These are phyloP conservation scores for Pectinophora gossypiella DNA, from an alignment of 1,140 invertebrate genomes.

Conservation along the genomic window DNA sequence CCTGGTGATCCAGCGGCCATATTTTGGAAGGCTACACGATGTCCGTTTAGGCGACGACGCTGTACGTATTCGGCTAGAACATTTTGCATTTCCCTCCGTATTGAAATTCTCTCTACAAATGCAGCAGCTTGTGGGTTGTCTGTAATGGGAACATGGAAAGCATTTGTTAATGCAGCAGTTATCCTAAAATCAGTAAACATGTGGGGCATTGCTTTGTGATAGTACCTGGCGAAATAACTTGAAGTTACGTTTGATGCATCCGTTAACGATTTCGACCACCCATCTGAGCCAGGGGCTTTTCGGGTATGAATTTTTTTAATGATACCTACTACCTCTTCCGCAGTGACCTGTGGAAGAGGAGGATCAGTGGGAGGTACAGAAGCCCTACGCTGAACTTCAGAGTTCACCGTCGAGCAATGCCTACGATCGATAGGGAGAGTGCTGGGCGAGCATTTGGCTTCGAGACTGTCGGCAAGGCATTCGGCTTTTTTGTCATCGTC, in stretches of 20 bases:
- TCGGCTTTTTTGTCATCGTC: no score
- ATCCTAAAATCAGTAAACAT: neutral
- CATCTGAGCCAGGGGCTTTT: no score
- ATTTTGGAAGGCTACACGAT: neutral
- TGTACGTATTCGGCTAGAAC: neutral
- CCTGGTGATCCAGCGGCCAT: neutral
- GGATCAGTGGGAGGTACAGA: no score
- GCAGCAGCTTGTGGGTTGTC: neutral
- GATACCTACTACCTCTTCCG: no score
- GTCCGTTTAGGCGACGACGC: neutral
- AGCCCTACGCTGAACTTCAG: no score
- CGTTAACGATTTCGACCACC: conserved; percentile 2
- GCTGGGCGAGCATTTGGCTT: no score
- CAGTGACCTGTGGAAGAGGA: no score
- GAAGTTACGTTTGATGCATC: neutral
- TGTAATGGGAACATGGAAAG: neutral
- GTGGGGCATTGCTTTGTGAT: neutral
- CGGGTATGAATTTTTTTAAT: no score
- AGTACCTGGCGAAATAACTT: neutral
- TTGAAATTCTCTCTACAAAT: neutral
- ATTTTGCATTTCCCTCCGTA: neutral
- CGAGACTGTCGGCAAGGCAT: no score
- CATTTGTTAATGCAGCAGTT: neutral
- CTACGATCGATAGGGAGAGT: no score
- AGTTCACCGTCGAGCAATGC: no score